Conservation (phyloP, 1,140 invertebrate genomes). For the Zaprionus ghesquierei region DNA sequence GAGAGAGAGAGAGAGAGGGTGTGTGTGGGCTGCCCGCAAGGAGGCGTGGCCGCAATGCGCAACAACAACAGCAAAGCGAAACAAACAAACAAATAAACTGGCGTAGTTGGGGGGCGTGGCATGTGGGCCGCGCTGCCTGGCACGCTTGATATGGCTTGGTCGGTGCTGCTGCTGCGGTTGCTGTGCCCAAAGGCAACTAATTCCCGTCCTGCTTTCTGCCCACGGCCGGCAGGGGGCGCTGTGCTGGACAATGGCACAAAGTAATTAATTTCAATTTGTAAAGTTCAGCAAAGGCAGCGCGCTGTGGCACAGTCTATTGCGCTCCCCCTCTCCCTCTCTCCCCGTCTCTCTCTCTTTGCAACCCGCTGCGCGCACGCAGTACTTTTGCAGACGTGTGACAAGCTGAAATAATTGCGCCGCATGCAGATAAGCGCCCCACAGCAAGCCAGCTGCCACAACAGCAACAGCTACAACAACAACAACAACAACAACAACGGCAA, state of each 20-base stretch:
- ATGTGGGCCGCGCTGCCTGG: neutral
- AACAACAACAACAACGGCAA: conserved; percentile 31
- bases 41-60: conserved; percentile 7
- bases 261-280: conserved; percentile 79
- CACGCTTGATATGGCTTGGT: neutral
- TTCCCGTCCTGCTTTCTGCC: neutral
- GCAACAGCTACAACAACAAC: conserved; percentile 28
- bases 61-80: neutral
- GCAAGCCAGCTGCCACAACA: conserved; percentile 37
- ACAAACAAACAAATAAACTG: conserved; percentile 39
- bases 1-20: too few relatives aligned
- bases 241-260: conserved; percentile 49
- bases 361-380: neutral
- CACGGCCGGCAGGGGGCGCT: neutral
- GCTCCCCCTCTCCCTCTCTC: neutral
- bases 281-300: conserved; percentile 67
- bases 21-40: neutral
- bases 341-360: neutral
- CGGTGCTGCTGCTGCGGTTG: conserved; percentile 3
- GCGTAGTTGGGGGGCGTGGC: neutral
- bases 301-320: neutral
- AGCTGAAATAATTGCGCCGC: conserved; percentile 75
- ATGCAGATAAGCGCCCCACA: conserved; percentile 65
- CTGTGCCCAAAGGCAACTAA: neutral
- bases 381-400: conserved; percentile 54